phyloP scores from a whole-genome alignment of 92 coral and sea anemone species.

The Plumapathes pennacea region DNA sequence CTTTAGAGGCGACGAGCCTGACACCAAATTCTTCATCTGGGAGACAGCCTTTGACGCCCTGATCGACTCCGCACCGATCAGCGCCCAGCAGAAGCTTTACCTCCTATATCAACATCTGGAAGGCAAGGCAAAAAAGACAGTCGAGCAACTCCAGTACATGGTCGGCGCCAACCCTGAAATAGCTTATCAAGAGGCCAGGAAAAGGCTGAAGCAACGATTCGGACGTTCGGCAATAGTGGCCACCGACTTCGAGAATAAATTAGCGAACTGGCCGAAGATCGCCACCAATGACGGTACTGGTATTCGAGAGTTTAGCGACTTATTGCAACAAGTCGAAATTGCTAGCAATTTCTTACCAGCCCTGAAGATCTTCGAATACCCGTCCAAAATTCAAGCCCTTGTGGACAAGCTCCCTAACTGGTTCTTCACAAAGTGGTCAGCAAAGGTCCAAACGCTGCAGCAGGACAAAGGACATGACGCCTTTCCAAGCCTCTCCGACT shows the following conservation, averaged over 20 bases:
- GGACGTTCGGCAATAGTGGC: constrained; percentile 40
- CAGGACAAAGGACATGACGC: constrained; percentile 20
- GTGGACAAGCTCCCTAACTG: constrained; percentile 50
- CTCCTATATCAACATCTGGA: constrained; percentile 54
- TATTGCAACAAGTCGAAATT: constrained; percentile 45
- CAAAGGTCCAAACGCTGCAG: constrained; percentile 33
- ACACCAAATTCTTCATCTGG: constrained; percentile 36
- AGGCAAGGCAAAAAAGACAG: constrained; percentile 43
- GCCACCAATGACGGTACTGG: constrained; percentile 51
- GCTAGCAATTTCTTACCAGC: constrained; percentile 28
- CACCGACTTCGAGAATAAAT: constrained; percentile 41
- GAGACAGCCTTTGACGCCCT: constrained; percentile 63
- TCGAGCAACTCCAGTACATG: constrained; percentile 47
- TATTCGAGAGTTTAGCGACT: constrained; percentile 64
- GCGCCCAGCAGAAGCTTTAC: constrained; percentile 47
- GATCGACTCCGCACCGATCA: constrained; percentile 41
- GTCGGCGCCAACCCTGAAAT: constrained; percentile 41
- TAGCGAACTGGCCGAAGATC: constrained; percentile 68
- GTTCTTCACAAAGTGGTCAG: constrained; percentile 53
- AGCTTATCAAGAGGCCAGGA: constrained; percentile 27
- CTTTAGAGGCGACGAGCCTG: constrained; percentile 36
- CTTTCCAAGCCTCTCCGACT: constrained; percentile 37
- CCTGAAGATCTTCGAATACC: constrained; percentile 32
- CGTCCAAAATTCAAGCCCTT: constrained; percentile 18
- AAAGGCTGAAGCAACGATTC: constrained; percentile 35